phyloP scores from a whole-genome alignment of 1,140 invertebrate species.

The Calliphora vicina region DNA sequence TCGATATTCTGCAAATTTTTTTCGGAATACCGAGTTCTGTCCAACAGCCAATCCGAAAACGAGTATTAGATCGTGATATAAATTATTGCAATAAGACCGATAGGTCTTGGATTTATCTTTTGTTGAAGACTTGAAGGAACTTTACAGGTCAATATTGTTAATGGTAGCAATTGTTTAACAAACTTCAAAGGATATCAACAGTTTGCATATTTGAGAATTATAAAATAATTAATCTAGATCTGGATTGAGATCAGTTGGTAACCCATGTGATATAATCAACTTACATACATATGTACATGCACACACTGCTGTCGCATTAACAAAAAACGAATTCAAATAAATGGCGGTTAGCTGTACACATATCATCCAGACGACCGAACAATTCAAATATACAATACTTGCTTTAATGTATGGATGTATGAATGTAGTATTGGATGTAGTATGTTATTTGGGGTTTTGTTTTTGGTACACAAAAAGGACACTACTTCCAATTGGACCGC shows the following conservation, averaged over 20 bases:
- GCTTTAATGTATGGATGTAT: background rate
- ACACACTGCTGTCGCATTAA: background rate
- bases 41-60: too few species aligned
- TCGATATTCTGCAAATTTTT: too few species aligned
- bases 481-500: slow-evolving; percentile 27
- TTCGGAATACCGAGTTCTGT: too few species aligned
- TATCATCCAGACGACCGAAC: background rate
- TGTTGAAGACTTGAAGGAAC: too few species aligned
- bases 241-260: background rate
- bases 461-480: background rate
- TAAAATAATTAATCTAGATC: too few species aligned
- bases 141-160: too few species aligned
- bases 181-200: too few species aligned
- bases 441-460: background rate
- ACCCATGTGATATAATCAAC: background rate
- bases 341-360: slow-evolving; percentile 22
- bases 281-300: background rate
- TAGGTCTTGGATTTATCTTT: too few species aligned
- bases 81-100: too few species aligned
- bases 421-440: background rate
- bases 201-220: background rate
- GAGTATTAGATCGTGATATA: too few species aligned
- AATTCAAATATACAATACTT: slow-evolving; percentile 6
- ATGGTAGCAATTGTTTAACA: too few species aligned
- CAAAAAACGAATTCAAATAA: slow-evolving; percentile 24